These are phyloP conservation scores for Hesperia comma DNA, from an alignment of 2,888 invertebrate genomes.

Conservation along the genomic window DNA sequence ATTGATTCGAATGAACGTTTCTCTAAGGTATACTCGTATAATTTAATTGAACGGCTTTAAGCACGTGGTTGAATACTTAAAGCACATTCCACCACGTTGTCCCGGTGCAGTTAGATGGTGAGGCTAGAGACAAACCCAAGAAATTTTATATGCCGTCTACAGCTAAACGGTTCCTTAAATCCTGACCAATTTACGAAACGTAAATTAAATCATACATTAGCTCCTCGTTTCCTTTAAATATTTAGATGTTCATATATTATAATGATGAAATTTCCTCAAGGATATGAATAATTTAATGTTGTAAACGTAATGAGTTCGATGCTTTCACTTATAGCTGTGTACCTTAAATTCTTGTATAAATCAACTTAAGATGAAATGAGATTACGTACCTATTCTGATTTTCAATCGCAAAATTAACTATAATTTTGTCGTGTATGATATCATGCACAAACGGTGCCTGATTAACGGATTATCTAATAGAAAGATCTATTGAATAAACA, in stretches of 20 bases:
- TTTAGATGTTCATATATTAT: not conserved
- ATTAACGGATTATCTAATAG: too few species aligned
- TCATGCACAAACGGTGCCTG: too few species aligned
- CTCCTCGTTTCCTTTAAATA: not conserved
- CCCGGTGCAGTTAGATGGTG: too few species aligned
- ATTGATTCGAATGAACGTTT: not conserved
- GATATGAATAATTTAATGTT: slow-evolving; percentile 2
- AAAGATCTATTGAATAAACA: too few species aligned
- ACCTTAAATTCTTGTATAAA: not conserved
- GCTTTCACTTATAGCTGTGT: slow-evolving; percentile 1
- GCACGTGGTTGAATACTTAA: too few species aligned
- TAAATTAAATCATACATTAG: slow-evolving; percentile 4
- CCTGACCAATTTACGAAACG: not conserved
- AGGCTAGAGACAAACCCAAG: too few species aligned
- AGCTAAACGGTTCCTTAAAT: not conserved
- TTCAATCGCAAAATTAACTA: too few species aligned
- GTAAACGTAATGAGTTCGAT: not conserved
- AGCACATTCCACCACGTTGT: too few species aligned
- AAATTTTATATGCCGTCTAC: too few species aligned
- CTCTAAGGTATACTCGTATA: not conserved
- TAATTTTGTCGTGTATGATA: too few species aligned
- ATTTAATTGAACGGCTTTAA: too few species aligned
- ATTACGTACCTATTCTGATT: not conserved
- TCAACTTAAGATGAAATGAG: not conserved
- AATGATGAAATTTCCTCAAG: not conserved